phyloP scores from a whole-genome alignment of 2,888 invertebrate genomes.

The Gibbula magus region DNA sequence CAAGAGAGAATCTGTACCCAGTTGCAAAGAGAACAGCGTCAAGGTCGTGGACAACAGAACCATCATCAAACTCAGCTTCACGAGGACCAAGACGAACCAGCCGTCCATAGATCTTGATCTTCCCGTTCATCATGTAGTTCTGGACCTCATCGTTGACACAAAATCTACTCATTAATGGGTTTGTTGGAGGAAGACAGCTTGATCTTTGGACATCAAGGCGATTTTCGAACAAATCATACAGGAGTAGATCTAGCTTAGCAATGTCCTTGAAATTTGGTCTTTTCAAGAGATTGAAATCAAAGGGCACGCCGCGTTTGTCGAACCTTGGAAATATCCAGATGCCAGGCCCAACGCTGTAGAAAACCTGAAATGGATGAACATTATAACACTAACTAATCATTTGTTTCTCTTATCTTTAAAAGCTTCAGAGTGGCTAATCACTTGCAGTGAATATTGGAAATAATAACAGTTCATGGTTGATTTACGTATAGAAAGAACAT shows the following conservation, averaged over 20 bases:
- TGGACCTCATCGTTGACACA: constrained; percentile 75
- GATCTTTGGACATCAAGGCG: no score
- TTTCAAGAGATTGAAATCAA: neutral
- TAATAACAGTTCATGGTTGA: no score
- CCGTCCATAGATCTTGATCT: constrained; percentile 67
- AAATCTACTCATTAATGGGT: neutral
- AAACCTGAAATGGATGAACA: neutral
- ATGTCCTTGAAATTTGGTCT: neutral
- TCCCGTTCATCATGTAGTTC: constrained; percentile 74
- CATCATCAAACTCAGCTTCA: constrained; percentile 68
- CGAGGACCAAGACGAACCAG: constrained; percentile 60
- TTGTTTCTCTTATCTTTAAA: no score
- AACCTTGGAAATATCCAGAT: neutral
- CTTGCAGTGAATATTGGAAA: no score
- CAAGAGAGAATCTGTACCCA: constrained; percentile 66
- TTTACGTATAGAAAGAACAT: no score
- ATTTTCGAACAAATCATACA: no score
- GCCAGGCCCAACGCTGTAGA: neutral
- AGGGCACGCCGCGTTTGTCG: neutral
- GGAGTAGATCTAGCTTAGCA: neutral
- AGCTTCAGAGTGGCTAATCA: no score
- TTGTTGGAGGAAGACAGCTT: no score
- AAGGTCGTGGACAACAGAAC: constrained; percentile 55
- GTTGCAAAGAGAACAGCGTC: constrained; percentile 74
- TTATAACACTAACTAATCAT: neutral